Evolutionary conservation across 2,888 invertebrate species (phyloP), one percentile per base, ranked within the genome.

Genomic region (Holacanthella duospinosa): DNA sequence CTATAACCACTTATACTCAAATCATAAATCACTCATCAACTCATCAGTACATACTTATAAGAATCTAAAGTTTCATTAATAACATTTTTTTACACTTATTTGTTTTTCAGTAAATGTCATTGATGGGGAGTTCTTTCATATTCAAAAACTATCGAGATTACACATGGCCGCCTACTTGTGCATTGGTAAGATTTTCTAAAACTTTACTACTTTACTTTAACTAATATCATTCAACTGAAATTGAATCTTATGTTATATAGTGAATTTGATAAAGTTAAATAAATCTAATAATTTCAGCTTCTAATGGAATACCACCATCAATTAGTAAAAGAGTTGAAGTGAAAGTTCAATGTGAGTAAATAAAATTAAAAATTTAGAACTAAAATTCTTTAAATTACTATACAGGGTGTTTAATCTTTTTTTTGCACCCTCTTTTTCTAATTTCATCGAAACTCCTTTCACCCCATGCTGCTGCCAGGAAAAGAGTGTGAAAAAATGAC

Each of bases 131-230:
- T 82, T 87, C 61, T 80, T 93, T 74, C 87, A 87, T 74, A 87
- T 93, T 74, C 85, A 86, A 64, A 91, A 90, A 82, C 90, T 93
- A 71, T 92, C 91, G 74, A 84, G 93, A 56, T 83, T 92, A 67
- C 92, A 92, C 77, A 93, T 93, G 92, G 93, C 90, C 27, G 88
- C 90, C 36, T 93, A 93, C 79, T 81, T 93, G 67, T 93, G 93
- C 79, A 92, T 93, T 71, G 48, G 48, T 48, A 48, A 48, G 21
- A 36, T 36, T 16, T 36, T 16, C 36, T 9, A 36, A 36, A 6
- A 36, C 16, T 36, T 16, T 36, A 6, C 36, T 36, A n/a, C n/a
- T n/a, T n/a, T n/a, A n/a, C n/a, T n/a, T n/a, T n/a, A n/a, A n/a
- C n/a, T n/a, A n/a, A n/a, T n/a, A n/a, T n/a, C n/a, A n/a, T n/a